These are phyloP conservation scores for Jordanella pulchra DNA, from an alignment of 2,797 vertebrate species.

Conservation along the genomic window DNA sequence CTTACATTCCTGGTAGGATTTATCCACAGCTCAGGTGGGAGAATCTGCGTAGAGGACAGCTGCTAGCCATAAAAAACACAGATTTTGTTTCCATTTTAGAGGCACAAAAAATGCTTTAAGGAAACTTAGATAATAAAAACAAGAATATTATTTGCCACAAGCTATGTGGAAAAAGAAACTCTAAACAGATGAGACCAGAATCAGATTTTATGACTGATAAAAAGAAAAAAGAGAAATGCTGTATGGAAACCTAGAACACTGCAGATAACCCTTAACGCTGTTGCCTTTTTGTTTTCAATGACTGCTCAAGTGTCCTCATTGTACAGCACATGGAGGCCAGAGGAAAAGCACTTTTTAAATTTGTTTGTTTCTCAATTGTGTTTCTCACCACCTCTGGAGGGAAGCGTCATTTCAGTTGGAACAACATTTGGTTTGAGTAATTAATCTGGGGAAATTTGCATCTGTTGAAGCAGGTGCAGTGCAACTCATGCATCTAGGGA, in stretches of 20 bases:
- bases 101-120: background rate
- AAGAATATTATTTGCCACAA: background rate
- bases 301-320: background rate
- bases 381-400: background rate
- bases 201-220: background rate
- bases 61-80: background rate
- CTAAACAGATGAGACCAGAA: background rate
- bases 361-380: background rate
- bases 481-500: background rate
- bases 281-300: too few relatives aligned
- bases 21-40: background rate
- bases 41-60: background rate
- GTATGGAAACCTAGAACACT: background rate
- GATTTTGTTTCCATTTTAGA: too few relatives aligned
- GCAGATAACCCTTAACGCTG: background rate
- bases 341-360: background rate
- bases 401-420: background rate
- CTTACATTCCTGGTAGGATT: too few relatives aligned
- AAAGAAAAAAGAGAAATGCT: background rate
- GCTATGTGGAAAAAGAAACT: background rate
- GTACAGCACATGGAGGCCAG: background rate
- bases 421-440: constrained; percentile 1
- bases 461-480: background rate
- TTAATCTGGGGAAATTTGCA: constrained; percentile 2
- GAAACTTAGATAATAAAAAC: too few relatives aligned